Percentiles rank a stretch among this genome's conserved stretches.
These are phyloP conservation scores for Chymomyza costata DNA, from an alignment of 1,140 invertebrate species.

Conservation along the genomic window DNA sequence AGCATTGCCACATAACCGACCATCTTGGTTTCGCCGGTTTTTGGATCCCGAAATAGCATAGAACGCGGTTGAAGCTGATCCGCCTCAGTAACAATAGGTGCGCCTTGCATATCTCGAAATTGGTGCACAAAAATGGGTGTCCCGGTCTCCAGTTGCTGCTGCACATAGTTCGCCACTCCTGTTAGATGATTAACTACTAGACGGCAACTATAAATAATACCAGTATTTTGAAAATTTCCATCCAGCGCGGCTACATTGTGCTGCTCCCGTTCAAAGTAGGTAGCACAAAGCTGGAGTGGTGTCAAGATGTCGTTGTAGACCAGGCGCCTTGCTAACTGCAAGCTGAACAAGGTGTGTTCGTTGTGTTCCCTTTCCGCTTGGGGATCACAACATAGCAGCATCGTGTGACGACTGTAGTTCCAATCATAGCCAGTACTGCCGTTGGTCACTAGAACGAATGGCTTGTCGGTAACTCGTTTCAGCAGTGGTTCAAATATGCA, in stretches of 20 bases:
- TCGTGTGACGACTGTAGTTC: conserved; percentile 21
- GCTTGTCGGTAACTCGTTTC: conserved; percentile 2
- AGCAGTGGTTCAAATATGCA: conserved; percentile 37
- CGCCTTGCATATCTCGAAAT: conserved; percentile 41
- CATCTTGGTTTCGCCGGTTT: conserved; percentile 10
- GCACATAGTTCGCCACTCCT: too few relatives aligned
- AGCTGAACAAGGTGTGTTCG: conserved; percentile 7
- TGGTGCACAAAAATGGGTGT: conserved; percentile 41
- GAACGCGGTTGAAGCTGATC: conserved; percentile 35
- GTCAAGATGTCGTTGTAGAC: conserved; percentile 10
- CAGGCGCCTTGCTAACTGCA: conserved; percentile 32
- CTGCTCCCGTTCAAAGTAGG: conserved; percentile 35
- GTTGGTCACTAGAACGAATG: conserved; percentile 18
- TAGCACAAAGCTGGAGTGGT: not conserved
- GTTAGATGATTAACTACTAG: not conserved
- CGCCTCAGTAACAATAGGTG: conserved; percentile 9
- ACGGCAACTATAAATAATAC: conserved; percentile 32
- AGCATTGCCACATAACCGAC: conserved; percentile 38
- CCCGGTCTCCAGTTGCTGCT: too few relatives aligned
- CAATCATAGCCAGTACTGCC: conserved; percentile 37
- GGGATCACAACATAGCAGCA: conserved; percentile 28
- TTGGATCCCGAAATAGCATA: conserved; percentile 24
- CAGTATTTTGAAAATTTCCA: not conserved
- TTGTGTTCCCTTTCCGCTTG: conserved; percentile 27
- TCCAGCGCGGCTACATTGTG: conserved; percentile 44